Conservation (phyloP, 2,888 invertebrate species). For the Heliconius ethilla region DNA sequence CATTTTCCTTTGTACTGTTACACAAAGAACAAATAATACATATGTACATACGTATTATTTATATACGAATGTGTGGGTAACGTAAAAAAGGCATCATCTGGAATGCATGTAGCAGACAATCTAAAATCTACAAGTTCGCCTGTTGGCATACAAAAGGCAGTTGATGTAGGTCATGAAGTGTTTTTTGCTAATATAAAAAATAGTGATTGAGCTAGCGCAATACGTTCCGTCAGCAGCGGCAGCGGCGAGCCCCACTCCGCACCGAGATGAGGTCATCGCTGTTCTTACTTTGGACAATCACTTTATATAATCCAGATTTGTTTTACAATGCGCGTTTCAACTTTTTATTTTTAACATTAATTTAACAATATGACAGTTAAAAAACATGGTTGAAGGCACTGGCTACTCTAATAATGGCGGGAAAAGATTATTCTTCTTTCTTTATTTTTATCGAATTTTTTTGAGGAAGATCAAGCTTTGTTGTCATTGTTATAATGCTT, state of each 20-base stretch:
- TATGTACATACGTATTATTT: background rate
- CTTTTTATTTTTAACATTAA: background rate
- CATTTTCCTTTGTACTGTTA: slow-evolving; percentile 10
- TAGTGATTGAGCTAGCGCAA: slow-evolving; percentile 54
- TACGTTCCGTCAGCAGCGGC: slow-evolving; percentile 44
- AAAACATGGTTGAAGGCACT: background rate
- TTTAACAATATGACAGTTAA: background rate
- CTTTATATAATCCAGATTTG: slow-evolving; percentile 41
- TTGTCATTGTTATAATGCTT: slow-evolving; percentile 15
- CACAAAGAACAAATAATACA: slow-evolving; percentile 15
- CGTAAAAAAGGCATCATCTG: background rate
- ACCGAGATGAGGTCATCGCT: slow-evolving; percentile 60
- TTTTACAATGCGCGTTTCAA: slow-evolving; percentile 33
- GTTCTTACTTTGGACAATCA: slow-evolving; percentile 44
- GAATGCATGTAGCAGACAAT: slow-evolving; percentile 1
- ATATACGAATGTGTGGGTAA: background rate
- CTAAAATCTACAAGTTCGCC: slow-evolving; percentile 28
- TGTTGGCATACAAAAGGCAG: slow-evolving; percentile 44
- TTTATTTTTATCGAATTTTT: background rate
- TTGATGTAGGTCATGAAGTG: slow-evolving; percentile 76
- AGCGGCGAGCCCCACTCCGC: slow-evolving; percentile 42
- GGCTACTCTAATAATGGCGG: no score
- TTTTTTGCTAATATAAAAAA: slow-evolving; percentile 65
- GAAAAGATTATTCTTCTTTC: background rate
- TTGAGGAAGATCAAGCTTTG: background rate